A percentile compares a stretch with the other conserved stretches of the same genome.
Conservation (phyloP, 2,797 vertebrate genomes). For the Hydrolagus colliei region DNA sequence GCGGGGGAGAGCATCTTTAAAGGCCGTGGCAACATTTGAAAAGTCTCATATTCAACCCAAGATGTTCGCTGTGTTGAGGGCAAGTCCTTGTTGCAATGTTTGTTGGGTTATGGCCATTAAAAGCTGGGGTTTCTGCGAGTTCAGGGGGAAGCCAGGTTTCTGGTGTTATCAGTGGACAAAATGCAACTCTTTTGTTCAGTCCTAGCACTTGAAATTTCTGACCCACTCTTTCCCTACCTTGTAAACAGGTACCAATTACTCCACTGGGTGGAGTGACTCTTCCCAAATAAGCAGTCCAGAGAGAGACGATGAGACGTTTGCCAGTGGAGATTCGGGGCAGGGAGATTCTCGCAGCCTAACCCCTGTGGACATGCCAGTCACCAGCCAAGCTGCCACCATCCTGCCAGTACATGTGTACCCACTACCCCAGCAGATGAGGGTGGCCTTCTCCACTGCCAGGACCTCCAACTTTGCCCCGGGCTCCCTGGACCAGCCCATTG, state of each 20-base stretch:
- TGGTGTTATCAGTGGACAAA: no score
- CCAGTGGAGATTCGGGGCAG: slow-evolving; percentile 78
- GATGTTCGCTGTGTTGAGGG: no score
- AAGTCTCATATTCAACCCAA: no score
- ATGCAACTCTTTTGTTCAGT: no score
- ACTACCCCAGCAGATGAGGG: slow-evolving; percentile 76
- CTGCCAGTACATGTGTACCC: slow-evolving; percentile 83
- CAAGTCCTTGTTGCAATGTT: no score
- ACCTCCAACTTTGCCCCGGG: slow-evolving; percentile 91
- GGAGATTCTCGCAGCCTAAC: slow-evolving; percentile 78
- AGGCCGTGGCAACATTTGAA: no score
- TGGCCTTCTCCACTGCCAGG: slow-evolving; percentile 87
- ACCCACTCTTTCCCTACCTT: not conserved
- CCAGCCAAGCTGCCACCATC: slow-evolving; percentile 64
- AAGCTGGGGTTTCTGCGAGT: no score
- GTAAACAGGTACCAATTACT: slow-evolving; percentile 33
- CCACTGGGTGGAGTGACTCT: slow-evolving; percentile 81
- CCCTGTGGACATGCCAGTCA: slow-evolving; percentile 68
- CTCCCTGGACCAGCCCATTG: slow-evolving; percentile 88
- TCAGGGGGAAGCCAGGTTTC: no score
- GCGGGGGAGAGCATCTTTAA: no score
- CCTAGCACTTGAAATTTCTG: not conserved
- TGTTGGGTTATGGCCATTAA: no score
- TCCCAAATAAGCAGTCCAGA: slow-evolving; percentile 90
- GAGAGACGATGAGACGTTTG: slow-evolving; percentile 64